Percentiles rank a stretch among this genome's conserved stretches.
phyloP scores from a whole-genome alignment of 2,888 invertebrate species.

The Pyrochroa serraticornis region DNA sequence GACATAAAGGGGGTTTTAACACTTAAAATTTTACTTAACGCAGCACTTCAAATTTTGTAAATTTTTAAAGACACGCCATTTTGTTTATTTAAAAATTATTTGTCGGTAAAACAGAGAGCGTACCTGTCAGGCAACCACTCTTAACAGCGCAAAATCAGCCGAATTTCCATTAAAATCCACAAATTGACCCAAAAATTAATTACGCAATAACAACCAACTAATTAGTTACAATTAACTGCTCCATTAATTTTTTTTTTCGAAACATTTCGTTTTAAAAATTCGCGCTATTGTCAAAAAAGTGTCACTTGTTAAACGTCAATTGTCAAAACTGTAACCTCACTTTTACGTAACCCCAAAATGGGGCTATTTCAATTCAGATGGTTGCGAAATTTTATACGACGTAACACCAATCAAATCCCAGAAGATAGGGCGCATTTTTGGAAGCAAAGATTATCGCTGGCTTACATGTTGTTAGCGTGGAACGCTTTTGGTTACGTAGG shows the following conservation, averaged over 20 bases:
- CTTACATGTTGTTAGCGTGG: slow-evolving; percentile 72
- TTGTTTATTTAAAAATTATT: slow-evolving; percentile 29
- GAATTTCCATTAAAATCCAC: too few relatives aligned
- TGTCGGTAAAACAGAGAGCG: slow-evolving; percentile 23
- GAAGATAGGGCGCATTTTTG: slow-evolving; percentile 63
- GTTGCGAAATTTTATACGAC: slow-evolving; percentile 60
- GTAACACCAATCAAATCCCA: slow-evolving; percentile 60
- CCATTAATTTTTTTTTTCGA: too few relatives aligned
- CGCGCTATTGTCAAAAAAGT: too few relatives aligned
- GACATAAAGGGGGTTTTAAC: background rate
- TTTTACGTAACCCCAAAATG: slow-evolving; percentile 6
- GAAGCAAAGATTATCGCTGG: slow-evolving; percentile 68
- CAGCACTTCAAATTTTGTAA: slow-evolving; percentile 33
- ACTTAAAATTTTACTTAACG: slow-evolving; percentile 27
- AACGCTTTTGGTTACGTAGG: slow-evolving; percentile 71
- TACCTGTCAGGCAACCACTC: slow-evolving; percentile 11
- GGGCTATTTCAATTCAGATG: slow-evolving; percentile 59
- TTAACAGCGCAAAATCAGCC: background rate
- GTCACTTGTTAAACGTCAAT: too few relatives aligned
- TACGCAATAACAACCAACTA: too few relatives aligned
- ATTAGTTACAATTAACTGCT: too few relatives aligned
- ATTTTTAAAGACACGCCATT: slow-evolving; percentile 32
- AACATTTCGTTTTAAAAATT: too few relatives aligned
- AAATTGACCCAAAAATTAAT: too few relatives aligned
- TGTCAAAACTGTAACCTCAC: background rate